These are phyloP conservation scores for Ecliptopera silaceata DNA, from an alignment of 2,888 invertebrate genomes.

Conservation along the genomic window DNA sequence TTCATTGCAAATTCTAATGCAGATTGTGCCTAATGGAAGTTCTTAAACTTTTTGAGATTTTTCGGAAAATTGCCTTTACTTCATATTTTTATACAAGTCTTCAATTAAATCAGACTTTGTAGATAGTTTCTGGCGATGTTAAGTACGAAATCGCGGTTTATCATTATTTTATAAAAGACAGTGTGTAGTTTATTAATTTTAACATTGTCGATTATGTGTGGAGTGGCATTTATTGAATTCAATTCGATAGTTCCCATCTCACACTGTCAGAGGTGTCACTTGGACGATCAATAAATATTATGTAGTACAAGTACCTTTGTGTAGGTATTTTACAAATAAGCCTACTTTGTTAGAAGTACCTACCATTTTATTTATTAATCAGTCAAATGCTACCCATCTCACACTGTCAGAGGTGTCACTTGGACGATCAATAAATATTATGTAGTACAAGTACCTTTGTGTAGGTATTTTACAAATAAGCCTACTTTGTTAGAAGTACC, in stretches of 20 bases:
- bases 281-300: not conserved
- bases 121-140: conserved; percentile 8
- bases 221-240: conserved; percentile 44
- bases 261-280: conserved; percentile 1
- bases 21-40: conserved; percentile 13
- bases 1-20: conserved; percentile 2
- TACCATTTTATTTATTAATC: conserved; percentile 43
- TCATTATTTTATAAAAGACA: conserved; percentile 37
- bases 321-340: not conserved
- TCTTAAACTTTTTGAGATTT: not conserved
- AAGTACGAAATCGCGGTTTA: conserved; percentile 11
- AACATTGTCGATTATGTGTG: conserved; percentile 29
- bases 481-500: not conserved
- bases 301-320: not conserved
- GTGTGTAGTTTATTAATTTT: conserved; percentile 33
- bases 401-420: conserved; percentile 1
- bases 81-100: conserved; percentile 2
- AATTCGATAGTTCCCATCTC: conserved; percentile 35
- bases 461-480: not conserved
- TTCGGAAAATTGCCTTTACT: not conserved
- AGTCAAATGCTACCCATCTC: conserved; percentile 35
- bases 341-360: not conserved
- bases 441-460: not conserved
- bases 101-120: conserved; percentile 8
- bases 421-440: not conserved